Percentiles rank a stretch among this genome's conserved stretches.
These are phyloP conservation scores for Micropterix aruncella DNA, from an alignment of 2,888 invertebrate genomes.

Conservation along the genomic window DNA sequence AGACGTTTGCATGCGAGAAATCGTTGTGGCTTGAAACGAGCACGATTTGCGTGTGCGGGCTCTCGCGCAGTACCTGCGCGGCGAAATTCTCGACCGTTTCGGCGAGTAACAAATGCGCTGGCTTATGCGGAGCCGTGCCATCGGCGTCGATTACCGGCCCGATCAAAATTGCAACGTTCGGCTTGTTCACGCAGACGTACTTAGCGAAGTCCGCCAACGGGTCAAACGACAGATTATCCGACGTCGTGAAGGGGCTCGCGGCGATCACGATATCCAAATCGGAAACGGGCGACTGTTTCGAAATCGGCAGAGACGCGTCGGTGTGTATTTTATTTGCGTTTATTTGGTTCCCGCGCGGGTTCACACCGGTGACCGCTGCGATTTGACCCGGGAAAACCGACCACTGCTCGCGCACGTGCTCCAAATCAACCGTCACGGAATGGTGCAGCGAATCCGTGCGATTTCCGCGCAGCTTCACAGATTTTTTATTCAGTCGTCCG, in stretches of 20 bases:
- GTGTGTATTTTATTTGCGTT: conserved; percentile 49
- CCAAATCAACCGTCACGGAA: conserved; percentile 30
- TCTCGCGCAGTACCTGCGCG: conserved; percentile 33
- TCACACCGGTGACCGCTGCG: conserved; percentile 58
- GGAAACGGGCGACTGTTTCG: conserved; percentile 20
- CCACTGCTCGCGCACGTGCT: conserved; percentile 40
- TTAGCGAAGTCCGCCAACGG: conserved; percentile 65
- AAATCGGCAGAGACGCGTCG: conserved; percentile 28
- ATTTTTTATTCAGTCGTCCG: conserved; percentile 54
- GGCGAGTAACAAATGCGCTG: conserved; percentile 63
- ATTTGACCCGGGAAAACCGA: conserved; percentile 70
- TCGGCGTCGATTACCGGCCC: conserved; percentile 75
- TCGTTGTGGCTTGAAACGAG: conserved; percentile 67
- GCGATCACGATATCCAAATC: conserved; percentile 50
- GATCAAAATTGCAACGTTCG: conserved; percentile 67
- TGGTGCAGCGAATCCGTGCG: conserved; percentile 37
- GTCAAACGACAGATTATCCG: conserved; percentile 63
- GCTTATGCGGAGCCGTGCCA: conserved; percentile 45
- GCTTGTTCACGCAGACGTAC: conserved; percentile 50
- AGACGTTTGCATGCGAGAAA: conserved; percentile 63
- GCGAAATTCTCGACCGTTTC: conserved; percentile 51
- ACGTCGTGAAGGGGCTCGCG: conserved; percentile 72
- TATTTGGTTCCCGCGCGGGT: conserved; percentile 54
- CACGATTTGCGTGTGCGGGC: conserved; percentile 53
- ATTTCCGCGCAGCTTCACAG: conserved; percentile 54